Evolutionary conservation across 2,113 vertebrate species (phyloP).

Genomic region (Megaleporinus macrocephalus): DNA sequence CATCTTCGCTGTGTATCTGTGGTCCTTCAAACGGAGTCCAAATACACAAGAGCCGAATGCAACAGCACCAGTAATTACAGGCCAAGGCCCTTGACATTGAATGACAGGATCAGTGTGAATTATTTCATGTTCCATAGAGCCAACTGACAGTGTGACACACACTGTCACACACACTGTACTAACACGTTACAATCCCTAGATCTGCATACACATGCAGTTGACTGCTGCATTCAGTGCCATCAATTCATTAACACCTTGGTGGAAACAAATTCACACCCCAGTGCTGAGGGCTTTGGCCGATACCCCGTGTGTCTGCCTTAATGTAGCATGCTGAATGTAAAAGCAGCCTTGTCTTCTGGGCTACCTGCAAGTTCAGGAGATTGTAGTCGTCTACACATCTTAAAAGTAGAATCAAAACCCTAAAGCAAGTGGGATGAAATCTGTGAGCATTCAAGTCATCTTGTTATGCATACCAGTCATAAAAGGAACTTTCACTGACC

Average conservation of each 20-base stretch:
- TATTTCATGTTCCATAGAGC: conserved; percentile 13
- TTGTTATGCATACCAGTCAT: neutral
- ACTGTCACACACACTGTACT: conserved; percentile 24
- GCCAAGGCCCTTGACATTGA: neutral
- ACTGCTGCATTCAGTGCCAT: conserved; percentile 63
- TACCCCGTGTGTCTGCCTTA: conserved; percentile 3
- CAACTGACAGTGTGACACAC: neutral
- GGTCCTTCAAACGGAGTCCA: neutral
- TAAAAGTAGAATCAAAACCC: neutral
- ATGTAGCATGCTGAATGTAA: conserved; percentile 7
- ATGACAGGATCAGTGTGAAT: neutral
- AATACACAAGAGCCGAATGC: neutral
- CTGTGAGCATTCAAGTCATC: neutral
- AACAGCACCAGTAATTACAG: neutral
- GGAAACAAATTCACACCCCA: conserved; percentile 76
- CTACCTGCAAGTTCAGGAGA: neutral
- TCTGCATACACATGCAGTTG: conserved; percentile 43
- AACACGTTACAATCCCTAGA: conserved; percentile 46
- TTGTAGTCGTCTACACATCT: neutral
- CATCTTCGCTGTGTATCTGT: neutral
- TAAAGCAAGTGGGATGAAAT: neutral
- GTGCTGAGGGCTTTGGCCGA: conserved; percentile 59
- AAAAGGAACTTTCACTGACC: neutral
- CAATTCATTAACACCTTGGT: conserved; percentile 75
- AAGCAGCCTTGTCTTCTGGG: conserved; percentile 2